A percentile compares a stretch with the other conserved stretches of the same genome.
Evolutionary conservation across 1,140 invertebrate species (phyloP).

Genomic region (Aphaenogaster ashmeadi): DNA sequence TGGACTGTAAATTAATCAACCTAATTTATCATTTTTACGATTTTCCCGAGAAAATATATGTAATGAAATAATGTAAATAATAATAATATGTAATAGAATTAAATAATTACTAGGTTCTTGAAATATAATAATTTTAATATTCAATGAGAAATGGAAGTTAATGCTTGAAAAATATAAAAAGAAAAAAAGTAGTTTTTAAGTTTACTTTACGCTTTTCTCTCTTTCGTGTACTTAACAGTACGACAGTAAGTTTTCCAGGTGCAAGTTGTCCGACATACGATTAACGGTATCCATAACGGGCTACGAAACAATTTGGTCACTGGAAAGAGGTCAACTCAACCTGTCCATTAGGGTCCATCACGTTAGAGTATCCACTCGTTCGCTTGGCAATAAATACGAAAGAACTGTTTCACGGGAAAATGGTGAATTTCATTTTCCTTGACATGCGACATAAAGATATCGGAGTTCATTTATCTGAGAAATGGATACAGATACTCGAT

Average conservation of each 20-base stretch:
- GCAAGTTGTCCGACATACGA: conserved; percentile 36
- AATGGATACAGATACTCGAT: background rate
- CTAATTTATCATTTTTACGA: background rate
- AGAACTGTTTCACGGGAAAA: background rate
- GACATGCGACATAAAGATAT: background rate
- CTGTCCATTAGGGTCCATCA: conserved; percentile 43
- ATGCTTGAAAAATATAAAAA: background rate
- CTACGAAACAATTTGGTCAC: conserved; percentile 71
- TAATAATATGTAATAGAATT: background rate
- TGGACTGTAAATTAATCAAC: background rate
- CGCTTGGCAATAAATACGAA: background rate
- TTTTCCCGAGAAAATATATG: background rate
- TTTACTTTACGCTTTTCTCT: conserved; percentile 7
- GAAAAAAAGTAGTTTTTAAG: conserved; percentile 11
- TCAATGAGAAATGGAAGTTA: background rate
- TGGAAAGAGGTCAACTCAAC: conserved; percentile 49
- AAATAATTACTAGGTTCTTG: background rate
- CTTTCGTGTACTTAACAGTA: conserved; percentile 23
- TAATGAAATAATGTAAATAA: background rate
- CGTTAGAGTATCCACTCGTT: background rate
- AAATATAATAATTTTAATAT: conserved; percentile 14
- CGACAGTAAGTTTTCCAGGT: conserved; percentile 56
- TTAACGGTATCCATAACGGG: conserved; percentile 81
- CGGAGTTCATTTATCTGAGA: background rate
- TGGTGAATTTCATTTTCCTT: background rate